Base-by-base conservation (phyloP, 2,888 invertebrate genomes). In the Melinopterus prodromus region DNA sequence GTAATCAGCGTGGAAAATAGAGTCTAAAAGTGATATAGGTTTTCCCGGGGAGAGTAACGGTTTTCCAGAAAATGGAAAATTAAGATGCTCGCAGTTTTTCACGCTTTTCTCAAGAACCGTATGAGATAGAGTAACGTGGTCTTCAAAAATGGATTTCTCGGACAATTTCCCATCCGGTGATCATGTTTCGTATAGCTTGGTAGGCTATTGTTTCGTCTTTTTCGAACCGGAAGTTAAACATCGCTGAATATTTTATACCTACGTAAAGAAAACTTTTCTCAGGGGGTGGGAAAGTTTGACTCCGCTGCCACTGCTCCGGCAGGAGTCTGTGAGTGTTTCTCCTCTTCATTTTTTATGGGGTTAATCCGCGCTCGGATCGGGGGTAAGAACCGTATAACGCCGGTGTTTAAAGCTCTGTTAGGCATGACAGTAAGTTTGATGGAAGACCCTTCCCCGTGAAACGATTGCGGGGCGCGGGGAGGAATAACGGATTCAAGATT, bases 381-480 rank as follows among this genome's bases (percentile, higher is more conserved):
- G 53, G 53, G 53, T 53, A 53, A 53, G 53, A 53, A 53, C 53
- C 53, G 53, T 53, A 53, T 53, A 53, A 53, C 53, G 7, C 53
- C 9, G 53, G 53, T 53, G 53, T 53, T 53, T 53, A 53, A 53
- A 53, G 53, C 53, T 53, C 53, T 53, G 53, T 53, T 53, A 53
- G 53, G 53, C 53, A 53, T 53, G 53, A 53, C 53, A 53, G 53
- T 53, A 53, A 53, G 53, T 53, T 53, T 53, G 53, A 53, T 53
- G 53, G 53, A 53, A 53, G 12, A 7, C 53, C 53, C 53, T 53
- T 9, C 12, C 53, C 53, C 53, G 53, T 53, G 53, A 53, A 53
- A 53, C 53, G 53, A 53, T 12, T 12, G 53, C 53, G 53, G 12
- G 53, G 12, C 53, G 12, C 7, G 53, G 12, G 53, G 53, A 12